Conservation (phyloP, 2,113 vertebrate genomes). For the Crocuta crocuta region DNA sequence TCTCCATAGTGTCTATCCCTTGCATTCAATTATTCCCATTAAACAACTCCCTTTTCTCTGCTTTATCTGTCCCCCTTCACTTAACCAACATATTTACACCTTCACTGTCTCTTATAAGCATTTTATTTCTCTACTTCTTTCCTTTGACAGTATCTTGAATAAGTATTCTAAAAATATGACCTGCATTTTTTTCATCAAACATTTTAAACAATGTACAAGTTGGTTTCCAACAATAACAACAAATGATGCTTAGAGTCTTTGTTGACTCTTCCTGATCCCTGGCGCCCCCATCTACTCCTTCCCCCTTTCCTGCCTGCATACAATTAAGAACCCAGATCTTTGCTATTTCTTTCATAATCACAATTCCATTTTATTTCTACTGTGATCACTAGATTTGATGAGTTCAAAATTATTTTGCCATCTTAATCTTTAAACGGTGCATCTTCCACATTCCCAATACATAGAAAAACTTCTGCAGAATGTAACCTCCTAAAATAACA, state of each 20-base stretch:
- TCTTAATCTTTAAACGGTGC: not conserved
- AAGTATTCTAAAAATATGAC: not conserved
- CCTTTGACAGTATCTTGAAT: not conserved
- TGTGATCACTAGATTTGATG: not conserved
- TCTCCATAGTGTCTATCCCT: not conserved
- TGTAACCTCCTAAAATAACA: not conserved
- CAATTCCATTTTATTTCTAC: not conserved
- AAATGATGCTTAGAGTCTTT: not conserved
- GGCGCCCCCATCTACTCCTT: not conserved
- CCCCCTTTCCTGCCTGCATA: not conserved
- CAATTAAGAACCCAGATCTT: not conserved
- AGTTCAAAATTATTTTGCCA: not conserved
- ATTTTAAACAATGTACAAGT: not conserved
- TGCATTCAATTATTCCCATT: not conserved
- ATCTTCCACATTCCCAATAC: not conserved
- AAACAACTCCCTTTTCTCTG: not conserved
- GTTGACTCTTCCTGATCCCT: not conserved
- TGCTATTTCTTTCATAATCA: not conserved
- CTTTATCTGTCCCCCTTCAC: not conserved
- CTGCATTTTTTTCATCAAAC: not conserved
- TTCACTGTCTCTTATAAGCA: not conserved
- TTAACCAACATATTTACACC: not conserved
- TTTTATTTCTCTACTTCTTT: not conserved
- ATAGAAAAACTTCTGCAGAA: not conserved
- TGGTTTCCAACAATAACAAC: not conserved